Base-by-base conservation (phyloP, 2,888 invertebrate genomes). In the Pristionchus exspectatus region DNA sequence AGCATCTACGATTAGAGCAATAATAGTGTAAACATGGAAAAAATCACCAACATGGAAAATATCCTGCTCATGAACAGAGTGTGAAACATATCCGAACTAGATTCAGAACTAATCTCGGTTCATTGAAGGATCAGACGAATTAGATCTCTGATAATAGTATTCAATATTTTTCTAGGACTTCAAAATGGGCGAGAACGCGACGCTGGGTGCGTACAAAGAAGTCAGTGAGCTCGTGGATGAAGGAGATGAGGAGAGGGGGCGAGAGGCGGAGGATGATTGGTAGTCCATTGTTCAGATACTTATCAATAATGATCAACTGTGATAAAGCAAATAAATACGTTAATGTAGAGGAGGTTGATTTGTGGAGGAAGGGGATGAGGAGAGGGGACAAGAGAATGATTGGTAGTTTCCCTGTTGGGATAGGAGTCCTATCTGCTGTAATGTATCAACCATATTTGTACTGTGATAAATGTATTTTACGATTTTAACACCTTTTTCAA, bases 121-220 rank as follows among this genome's bases (percentile, higher is more conserved):
- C 1, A 16, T 72, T 72, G 72, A 69, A 69, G 5, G 24, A 5
- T 69, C 24, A 27, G 10, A 27, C 27, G 21, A n/a, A 24, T 44
- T 21, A 77, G 3, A 2, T 21, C 44, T 2, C 27, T 30, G 12
- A 24, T 2, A 21, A 7, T 3, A 24, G 2, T 44, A 77, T 0
- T 7, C 1, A 21, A 21, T 44, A 21, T 24, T 44, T n/a, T 81
- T 30, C 4, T 54, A 81, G 81, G 81, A 81, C 27, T 81, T 81
- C 81, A 81, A 81, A 81, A 50, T 81, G 81, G 81, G 81, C 81
- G 81, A n/a, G 50, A 81, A 81, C 27, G n/a, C 81, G 50, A 81
- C 81, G 0, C 54, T 81, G 50, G 50, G 81, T 12, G 50, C 81
- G 12, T 50, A 81, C 44, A 50, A 50, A 27, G 81, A 81, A 81